These are phyloP conservation scores for Glaucomys volans DNA, from an alignment of 2,113 vertebrate species.

Conservation along the genomic window DNA sequence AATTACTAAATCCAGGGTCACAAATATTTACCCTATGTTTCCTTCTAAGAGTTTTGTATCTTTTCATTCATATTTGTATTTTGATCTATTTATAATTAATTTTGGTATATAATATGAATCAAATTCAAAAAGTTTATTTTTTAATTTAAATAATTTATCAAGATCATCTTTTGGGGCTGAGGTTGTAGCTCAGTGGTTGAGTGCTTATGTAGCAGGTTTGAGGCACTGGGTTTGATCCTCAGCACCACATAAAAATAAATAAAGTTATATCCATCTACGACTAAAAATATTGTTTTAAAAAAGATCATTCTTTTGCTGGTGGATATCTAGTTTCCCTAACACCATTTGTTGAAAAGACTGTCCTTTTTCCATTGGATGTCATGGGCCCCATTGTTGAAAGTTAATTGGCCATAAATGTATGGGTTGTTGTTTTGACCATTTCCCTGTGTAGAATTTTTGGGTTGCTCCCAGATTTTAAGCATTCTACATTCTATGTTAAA, in stretches of 20 bases:
- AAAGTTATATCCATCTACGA: too few species aligned
- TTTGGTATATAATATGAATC: neutral
- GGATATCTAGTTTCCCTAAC: neutral
- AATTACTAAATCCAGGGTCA: neutral
- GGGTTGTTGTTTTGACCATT: neutral
- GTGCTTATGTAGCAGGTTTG: too few species aligned
- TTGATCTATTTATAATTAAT: neutral
- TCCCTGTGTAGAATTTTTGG: constrained; percentile 41
- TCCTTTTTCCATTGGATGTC: neutral
- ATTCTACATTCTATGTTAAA: constrained; percentile 55
- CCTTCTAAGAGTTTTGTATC: neutral
- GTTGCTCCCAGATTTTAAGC: neutral
- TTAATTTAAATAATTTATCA: too few species aligned
- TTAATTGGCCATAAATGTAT: neutral
- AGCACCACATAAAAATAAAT: too few species aligned
- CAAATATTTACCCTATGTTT: neutral
- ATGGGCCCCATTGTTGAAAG: constrained; percentile 9
- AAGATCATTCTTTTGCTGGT: neutral
- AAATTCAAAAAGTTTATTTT: neutral
- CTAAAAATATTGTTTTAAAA: too few species aligned
- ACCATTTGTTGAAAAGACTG: constrained; percentile 23
- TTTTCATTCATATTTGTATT: neutral
- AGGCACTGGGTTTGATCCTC: too few species aligned
- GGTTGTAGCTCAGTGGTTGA: too few species aligned
- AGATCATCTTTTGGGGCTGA: neutral